phyloP scores from a whole-genome alignment of 2,888 invertebrate genomes.

The Drosophila testacea region DNA sequence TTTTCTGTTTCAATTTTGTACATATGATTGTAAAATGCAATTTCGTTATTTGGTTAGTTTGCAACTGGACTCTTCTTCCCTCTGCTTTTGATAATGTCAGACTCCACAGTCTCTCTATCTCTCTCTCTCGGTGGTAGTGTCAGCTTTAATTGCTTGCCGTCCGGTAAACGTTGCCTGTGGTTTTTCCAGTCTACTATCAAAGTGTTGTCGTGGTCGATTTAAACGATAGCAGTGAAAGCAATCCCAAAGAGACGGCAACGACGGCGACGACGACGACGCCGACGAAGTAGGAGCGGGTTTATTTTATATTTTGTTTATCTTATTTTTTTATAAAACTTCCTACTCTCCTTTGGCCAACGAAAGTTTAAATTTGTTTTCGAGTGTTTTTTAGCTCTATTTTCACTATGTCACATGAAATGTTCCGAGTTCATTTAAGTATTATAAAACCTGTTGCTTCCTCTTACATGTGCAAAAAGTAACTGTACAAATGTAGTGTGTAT shows the following conservation, averaged over 20 bases:
- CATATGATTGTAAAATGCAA: slow-evolving; percentile 66
- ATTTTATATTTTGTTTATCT: background rate
- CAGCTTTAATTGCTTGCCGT: slow-evolving; percentile 64
- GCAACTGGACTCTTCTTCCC: background rate
- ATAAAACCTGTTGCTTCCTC: background rate
- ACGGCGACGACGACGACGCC: too few species aligned
- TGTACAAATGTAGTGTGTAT: slow-evolving; percentile 1
- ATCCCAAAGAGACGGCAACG: slow-evolving; percentile 13
- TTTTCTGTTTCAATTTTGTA: slow-evolving; percentile 33
- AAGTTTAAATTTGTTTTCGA: slow-evolving; percentile 3
- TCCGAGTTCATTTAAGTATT: slow-evolving; percentile 19
- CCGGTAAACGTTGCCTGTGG: slow-evolving; percentile 47
- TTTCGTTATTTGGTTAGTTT: slow-evolving; percentile 74
- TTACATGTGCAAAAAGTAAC: slow-evolving; percentile 24
- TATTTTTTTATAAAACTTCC: slow-evolving; percentile 16
- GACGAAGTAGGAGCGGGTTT: slow-evolving; percentile 1
- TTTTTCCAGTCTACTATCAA: slow-evolving; percentile 67
- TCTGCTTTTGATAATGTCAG: background rate
- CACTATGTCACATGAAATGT: slow-evolving; percentile 27
- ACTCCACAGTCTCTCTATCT: background rate
- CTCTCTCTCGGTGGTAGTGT: slow-evolving; percentile 22
- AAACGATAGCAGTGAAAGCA: slow-evolving; percentile 74
- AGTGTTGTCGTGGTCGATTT: slow-evolving; percentile 48
- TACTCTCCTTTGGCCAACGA: slow-evolving; percentile 24
- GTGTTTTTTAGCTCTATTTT: background rate